A percentile compares a stretch with the other conserved stretches of the same genome.
phyloP scores from a whole-genome alignment of 2,113 vertebrate genomes.

The Leucoraja erinaceus region DNA sequence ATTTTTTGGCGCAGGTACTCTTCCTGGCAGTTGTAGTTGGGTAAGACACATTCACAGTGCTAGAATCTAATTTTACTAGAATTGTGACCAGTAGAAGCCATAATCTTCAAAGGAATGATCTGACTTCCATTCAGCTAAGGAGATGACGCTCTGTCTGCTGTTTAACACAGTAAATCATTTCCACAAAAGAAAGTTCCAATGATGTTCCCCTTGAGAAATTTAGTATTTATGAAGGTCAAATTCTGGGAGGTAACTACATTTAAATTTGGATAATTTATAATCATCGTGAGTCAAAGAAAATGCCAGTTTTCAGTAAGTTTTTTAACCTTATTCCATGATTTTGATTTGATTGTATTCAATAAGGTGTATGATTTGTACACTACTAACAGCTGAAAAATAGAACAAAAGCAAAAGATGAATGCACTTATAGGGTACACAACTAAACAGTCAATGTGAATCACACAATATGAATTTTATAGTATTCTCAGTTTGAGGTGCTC shows the following conservation, averaged over 20 bases:
- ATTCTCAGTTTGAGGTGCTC: not conserved
- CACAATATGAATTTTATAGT: not conserved
- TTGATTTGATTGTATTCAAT: not conserved
- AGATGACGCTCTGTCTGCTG: not conserved
- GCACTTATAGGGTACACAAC: not conserved
- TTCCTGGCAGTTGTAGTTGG: not conserved
- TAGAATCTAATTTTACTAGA: not conserved
- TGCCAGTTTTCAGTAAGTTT: not conserved
- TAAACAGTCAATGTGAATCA: not conserved
- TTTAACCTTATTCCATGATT: not conserved
- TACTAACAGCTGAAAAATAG: not conserved
- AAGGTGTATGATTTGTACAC: not conserved
- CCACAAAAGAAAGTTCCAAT: not conserved
- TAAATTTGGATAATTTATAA: slow-evolving; percentile 26
- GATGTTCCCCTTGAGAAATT: not conserved
- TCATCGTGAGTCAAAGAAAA: not conserved
- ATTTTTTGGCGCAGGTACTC: not conserved
- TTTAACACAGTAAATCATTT: slow-evolving; percentile 21
- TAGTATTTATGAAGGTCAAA: slow-evolving; percentile 25
- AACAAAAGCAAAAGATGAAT: not conserved
- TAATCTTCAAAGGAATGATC: slow-evolving; percentile 5
- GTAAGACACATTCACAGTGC: not conserved
- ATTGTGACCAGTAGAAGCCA: not conserved
- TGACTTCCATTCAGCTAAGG: not conserved
- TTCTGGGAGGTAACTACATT: slow-evolving; percentile 14